Evolutionary conservation across 2,113 vertebrate genomes (phyloP), one percentile per base, ranked within the genome.

Genomic region (Paracanthobrama guichenoti): DNA sequence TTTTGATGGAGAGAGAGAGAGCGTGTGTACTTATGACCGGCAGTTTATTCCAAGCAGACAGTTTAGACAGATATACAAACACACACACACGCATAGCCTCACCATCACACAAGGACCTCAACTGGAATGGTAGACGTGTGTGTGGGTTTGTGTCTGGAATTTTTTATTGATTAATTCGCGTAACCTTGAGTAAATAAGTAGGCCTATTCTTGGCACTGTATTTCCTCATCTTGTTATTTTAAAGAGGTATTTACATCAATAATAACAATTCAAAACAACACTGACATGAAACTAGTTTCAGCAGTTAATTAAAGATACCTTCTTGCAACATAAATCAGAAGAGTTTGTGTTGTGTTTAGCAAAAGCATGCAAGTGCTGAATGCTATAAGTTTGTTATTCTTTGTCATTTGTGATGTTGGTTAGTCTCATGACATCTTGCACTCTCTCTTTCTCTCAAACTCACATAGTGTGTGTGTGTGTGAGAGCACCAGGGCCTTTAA

Each of bases 401-500:
- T 42, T 46, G 76, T 79, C 13, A 26, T 9, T 72, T 62, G n/a
- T 62, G 14, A 78, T n/a, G 31, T 77, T 59, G 31, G 31, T 59
- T 64, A 62, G 35, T 64, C 35, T 59, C 35, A 18, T 39, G 9
- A 35, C 1, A 18, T 77, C 22, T 60, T 78, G 31, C 55, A 24
- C 35, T 42, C 11, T 9, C 48, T 42, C 28, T 55, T 13, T 53
- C 18, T 67, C 28, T 20, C 64, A 72, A 13, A n/a, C 62, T 67
- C 80, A 72, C 22, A 12, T 26, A n/a, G 9, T 53, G 20, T 71
- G 26, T 77, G 53, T 31, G 62, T 35, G 28, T 26, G 26, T 31
- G 39, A 75, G 57, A 62, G n/a, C 57, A 62, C 13, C 35, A 50
- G 59, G 78, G 14, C 60, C 78, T 80, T 80, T 46, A 80, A 80